These are phyloP conservation scores for Typhlomys cinereus DNA, from an alignment of 2,113 vertebrate genomes.

Conservation along the genomic window DNA sequence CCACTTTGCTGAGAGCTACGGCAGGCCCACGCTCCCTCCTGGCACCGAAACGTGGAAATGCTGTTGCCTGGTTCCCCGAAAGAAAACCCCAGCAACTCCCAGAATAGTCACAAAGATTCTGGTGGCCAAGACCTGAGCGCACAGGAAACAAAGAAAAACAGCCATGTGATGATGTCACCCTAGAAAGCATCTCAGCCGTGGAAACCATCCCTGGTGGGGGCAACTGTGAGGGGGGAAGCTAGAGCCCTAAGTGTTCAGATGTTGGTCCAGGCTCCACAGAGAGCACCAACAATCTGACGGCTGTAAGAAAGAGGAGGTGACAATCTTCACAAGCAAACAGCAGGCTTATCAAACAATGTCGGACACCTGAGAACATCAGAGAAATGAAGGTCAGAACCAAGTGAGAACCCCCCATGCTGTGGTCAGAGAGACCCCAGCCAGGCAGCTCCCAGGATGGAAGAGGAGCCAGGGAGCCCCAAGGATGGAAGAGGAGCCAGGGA, in stretches of 20 bases:
- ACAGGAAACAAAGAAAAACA: neutral
- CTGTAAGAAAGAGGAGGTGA: neutral
- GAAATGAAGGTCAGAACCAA: neutral
- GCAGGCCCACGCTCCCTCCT: neutral
- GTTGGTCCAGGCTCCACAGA: neutral
- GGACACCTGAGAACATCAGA: neutral
- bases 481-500: too few species aligned
- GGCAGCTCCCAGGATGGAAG: too few species aligned
- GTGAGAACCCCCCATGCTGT: neutral
- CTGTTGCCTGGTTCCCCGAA: too few species aligned
- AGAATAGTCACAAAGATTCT: neutral
- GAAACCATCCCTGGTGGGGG: neutral
- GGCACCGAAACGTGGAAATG: neutral
- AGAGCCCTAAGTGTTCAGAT: too few species aligned
- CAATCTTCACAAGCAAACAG: neutral
- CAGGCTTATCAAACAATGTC: neutral
- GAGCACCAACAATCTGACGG: neutral
- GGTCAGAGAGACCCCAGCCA: neutral
- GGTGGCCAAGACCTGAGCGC: neutral
- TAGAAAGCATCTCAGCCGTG: neutral
- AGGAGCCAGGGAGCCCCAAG: too few species aligned
- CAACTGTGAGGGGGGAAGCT: neutral
- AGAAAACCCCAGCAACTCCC: neutral
- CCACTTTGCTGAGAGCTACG: neutral
- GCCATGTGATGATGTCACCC: neutral